Base-by-base conservation (phyloP, 2,797 vertebrate species). In the Centropyge bicolor region DNA sequence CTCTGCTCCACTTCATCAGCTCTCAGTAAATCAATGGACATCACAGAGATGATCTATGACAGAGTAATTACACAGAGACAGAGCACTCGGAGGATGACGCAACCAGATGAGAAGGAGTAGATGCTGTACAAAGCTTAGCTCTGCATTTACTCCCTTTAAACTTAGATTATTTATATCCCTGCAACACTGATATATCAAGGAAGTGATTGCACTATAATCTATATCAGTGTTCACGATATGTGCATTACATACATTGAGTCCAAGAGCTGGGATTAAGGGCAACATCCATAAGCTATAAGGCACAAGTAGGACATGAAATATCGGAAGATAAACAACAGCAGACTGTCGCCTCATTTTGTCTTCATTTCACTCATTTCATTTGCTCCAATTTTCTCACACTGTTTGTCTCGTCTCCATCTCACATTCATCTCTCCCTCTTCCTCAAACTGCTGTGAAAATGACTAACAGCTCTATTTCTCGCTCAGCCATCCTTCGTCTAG, bases 1-100 rank as follows among this genome's bases (percentile, higher is more conserved):
- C 88, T 87, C 77, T 80, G 88, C 92, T 86, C 88, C 86, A 92
- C 89, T 93, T 95, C 93, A 92, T 92, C 88, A 83, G 87, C 88
- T 82, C 82, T 74, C 76, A 75, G 84, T 77, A 84, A 93, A 94
- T 93, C 92, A 90, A 94, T 93, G 80, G 77, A 81, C 86, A 86
- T 83, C 84, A 68, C 83, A 80, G 84, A 82, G 86, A 88, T 85
- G 84, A 89, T 90, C 89, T 84, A 84, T 83, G 88, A 91, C 85
- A 80, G 85, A 86, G 82, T 87, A 87, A 91, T 91, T 89, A 85
- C 80, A 90, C 69, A 73, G 75, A 55, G 63, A 70, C 75, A 17
- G 78, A 72, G 36, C 24, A 10, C 61, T 79, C 62, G 2, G 35
- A 60, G 41, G 56, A 71, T 70, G 55, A 82, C 22, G 48, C 0